Evolutionary conservation across 2,888 invertebrate genomes (phyloP).

Genomic region (Dynastes tityus): DNA sequence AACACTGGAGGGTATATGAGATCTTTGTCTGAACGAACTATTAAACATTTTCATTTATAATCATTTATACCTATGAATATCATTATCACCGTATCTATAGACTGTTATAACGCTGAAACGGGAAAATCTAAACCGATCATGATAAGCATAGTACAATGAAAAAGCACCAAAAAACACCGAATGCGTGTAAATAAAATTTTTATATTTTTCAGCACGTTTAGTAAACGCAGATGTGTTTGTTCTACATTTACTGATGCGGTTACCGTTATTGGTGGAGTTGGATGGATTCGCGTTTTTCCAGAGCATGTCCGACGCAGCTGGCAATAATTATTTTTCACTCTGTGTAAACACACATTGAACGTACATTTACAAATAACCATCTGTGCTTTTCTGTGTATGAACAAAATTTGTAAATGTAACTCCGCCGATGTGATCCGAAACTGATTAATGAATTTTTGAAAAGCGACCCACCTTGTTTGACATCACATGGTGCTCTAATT

Average conservation of each 20-base stretch:
- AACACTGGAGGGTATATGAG: too few relatives aligned
- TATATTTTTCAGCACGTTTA: slow-evolving; percentile 39
- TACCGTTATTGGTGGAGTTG: slow-evolving; percentile 27
- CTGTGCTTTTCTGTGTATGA: slow-evolving; percentile 10
- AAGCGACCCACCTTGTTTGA: slow-evolving; percentile 16
- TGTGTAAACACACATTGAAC: slow-evolving; percentile 35
- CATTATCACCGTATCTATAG: too few relatives aligned
- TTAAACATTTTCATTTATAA: too few relatives aligned
- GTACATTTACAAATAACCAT: slow-evolving; percentile 44
- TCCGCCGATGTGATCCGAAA: background rate
- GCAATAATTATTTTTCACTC: slow-evolving; percentile 44
- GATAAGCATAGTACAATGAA: background rate
- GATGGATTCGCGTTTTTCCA: slow-evolving; percentile 11
- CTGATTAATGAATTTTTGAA: slow-evolving; percentile 37
- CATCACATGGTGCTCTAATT: background rate
- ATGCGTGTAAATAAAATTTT: slow-evolving; percentile 30
- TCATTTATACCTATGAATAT: too few relatives aligned
- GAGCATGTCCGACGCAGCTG: slow-evolving; percentile 18
- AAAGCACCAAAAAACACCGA: slow-evolving; percentile 7
- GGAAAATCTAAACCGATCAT: background rate
- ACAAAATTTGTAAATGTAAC: slow-evolving; percentile 22
- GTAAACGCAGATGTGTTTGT: slow-evolving; percentile 35
- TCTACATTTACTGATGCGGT: slow-evolving; percentile 9
- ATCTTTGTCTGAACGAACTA: too few relatives aligned
- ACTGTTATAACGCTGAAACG: background rate